Conservation (phyloP, 2,888 invertebrate species). For the Melinaea menophilus region DNA sequence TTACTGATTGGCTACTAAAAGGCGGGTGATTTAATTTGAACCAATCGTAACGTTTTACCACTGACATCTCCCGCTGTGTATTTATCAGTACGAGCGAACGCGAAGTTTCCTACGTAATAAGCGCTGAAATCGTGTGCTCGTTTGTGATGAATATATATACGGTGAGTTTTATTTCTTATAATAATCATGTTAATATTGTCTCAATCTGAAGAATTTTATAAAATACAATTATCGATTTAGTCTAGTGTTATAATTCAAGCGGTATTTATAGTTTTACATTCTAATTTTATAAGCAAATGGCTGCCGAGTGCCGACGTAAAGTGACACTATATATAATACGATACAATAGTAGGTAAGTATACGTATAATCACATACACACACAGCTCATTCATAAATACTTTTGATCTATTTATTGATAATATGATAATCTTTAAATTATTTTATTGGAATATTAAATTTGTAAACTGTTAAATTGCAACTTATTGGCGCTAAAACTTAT, state of each 20-base stretch:
- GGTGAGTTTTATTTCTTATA: conserved; percentile 65
- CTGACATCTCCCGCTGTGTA: conserved; percentile 60
- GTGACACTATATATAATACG: conserved; percentile 54
- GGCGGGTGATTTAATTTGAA: conserved; percentile 67
- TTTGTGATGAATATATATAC: conserved; percentile 62
- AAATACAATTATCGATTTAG: conserved; percentile 17
- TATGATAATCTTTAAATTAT: not conserved
- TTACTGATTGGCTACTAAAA: conserved; percentile 56
- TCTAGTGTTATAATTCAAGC: conserved; percentile 35
- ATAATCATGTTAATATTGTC: conserved; percentile 36
- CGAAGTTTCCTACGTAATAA: conserved; percentile 76
- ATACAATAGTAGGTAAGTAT: conserved; percentile 36
- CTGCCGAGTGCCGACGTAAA: conserved; percentile 71
- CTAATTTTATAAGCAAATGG: conserved; percentile 77
- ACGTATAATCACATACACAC: conserved; percentile 23
- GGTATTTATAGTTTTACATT: conserved; percentile 66
- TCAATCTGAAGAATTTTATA: conserved; percentile 31
- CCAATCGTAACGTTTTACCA: conserved; percentile 59
- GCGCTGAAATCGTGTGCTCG: conserved; percentile 77
- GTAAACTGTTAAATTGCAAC: not conserved
- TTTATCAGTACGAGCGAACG: conserved; percentile 62
- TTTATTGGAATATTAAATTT: not conserved
- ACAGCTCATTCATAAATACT: conserved; percentile 5
- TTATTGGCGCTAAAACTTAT: too few species aligned
- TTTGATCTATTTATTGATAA: not conserved